phyloP scores from a whole-genome alignment of 2,113 vertebrate species.

The Empidonax traillii region DNA sequence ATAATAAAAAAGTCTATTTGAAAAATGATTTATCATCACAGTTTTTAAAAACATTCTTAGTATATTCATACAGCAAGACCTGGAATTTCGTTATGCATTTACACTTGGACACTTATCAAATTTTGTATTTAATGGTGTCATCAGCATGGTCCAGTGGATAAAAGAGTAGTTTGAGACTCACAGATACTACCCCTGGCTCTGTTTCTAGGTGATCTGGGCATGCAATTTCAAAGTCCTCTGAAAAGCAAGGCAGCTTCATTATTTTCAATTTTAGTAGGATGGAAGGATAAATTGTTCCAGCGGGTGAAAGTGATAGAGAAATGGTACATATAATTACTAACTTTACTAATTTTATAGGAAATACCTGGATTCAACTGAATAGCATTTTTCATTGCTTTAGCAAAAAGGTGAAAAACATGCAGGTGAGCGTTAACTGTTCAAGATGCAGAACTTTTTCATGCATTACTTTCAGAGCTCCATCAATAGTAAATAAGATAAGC shows the following conservation, averaged over 20 bases:
- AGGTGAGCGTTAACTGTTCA: not conserved
- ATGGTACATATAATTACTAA: not conserved
- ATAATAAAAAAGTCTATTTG: not conserved
- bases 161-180: not conserved
- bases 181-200: not conserved
- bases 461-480: not conserved
- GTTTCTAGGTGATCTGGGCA: not conserved
- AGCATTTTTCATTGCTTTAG: not conserved
- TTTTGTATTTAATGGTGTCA: not conserved
- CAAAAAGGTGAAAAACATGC: not conserved
- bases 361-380: not conserved
- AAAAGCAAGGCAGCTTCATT: slow-evolving; percentile 4
- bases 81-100: not conserved
- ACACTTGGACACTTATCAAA: not conserved
- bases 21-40: not conserved
- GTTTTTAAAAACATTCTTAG: not conserved
- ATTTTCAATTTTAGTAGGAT: not conserved
- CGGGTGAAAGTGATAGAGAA: not conserved
- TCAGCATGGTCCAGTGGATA: not conserved
- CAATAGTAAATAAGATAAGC: not conserved
- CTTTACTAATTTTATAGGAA: not conserved
- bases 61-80: not conserved
- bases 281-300: slow-evolving; percentile 1
- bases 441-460: not conserved
- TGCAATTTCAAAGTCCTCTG: not conserved